These are phyloP conservation scores for Hypercompe scribonia DNA, from an alignment of 2,888 invertebrate species.

Conservation along the genomic window DNA sequence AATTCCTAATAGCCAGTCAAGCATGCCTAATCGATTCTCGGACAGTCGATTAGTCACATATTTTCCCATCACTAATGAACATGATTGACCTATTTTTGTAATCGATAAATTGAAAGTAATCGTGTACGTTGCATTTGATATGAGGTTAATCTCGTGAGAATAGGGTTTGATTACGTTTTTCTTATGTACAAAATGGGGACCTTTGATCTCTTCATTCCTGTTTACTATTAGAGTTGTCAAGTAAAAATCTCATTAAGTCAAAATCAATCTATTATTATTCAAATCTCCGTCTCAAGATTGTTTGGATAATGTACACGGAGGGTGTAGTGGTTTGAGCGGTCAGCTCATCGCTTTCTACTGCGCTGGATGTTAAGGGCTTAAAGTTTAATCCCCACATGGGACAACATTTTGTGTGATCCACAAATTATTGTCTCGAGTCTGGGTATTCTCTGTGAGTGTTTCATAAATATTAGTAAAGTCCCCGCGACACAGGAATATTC, in stretches of 20 bases:
- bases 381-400: too few relatives aligned
- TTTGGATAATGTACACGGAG: too few relatives aligned
- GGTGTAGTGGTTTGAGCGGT: too few relatives aligned
- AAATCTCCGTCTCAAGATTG: too few relatives aligned
- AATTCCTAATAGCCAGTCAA: conserved; percentile 38
- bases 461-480: too few relatives aligned
- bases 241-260: neutral
- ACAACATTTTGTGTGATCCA: too few relatives aligned
- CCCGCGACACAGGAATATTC: too few relatives aligned
- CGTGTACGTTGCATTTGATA: conserved; percentile 20
- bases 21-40: conserved; percentile 44
- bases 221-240: neutral
- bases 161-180: neutral
- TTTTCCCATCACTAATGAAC: conserved; percentile 40
- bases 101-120: conserved; percentile 31
- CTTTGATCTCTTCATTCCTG: neutral
- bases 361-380: too few relatives aligned
- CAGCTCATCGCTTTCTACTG: too few relatives aligned
- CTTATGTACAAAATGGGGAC: neutral
- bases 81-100: conserved; percentile 39
- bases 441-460: too few relatives aligned
- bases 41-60: conserved; percentile 44
- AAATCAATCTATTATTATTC: too few relatives aligned
- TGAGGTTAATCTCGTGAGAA: conserved; percentile 13
- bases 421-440: too few relatives aligned